Conservation (phyloP, 2,888 invertebrate genomes). For the Coleophora deauratella region DNA sequence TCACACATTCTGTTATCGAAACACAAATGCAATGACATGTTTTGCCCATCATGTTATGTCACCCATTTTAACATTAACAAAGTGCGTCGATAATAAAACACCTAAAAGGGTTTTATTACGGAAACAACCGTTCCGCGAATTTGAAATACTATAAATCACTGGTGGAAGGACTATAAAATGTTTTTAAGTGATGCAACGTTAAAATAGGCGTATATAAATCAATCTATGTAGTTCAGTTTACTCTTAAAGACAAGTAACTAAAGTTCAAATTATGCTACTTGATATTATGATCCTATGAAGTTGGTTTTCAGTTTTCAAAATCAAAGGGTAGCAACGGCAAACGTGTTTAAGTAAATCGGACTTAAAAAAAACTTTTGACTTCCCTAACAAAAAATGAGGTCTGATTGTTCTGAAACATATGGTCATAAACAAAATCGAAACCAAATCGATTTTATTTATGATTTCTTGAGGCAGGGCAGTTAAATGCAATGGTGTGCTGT, state of each 20-base stretch:
- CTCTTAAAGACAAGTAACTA: not conserved
- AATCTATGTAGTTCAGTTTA: not conserved
- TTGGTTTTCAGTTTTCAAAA: conserved; percentile 12
- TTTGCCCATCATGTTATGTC: conserved; percentile 18
- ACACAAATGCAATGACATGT: conserved; percentile 9
- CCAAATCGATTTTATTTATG: conserved; percentile 44
- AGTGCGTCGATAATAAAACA: conserved; percentile 28
- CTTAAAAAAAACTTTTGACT: conserved; percentile 43
- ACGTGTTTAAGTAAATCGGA: conserved; percentile 38
- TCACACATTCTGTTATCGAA: conserved; percentile 16
- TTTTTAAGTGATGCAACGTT: conserved; percentile 36
- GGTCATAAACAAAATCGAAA: conserved; percentile 30
- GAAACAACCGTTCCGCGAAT: conserved; percentile 59
- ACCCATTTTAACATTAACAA: conserved; percentile 28
- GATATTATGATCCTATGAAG: not conserved
- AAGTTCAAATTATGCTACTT: not conserved
- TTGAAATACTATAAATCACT: conserved; percentile 24
- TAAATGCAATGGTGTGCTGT: conserved; percentile 34
- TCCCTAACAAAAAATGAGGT: conserved; percentile 32
- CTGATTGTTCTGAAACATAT: conserved; percentile 35
- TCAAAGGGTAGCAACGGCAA: conserved; percentile 42
- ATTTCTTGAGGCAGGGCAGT: conserved; percentile 19
- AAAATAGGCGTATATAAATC: conserved; percentile 50
- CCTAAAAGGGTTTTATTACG: conserved; percentile 40
- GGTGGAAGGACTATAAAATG: conserved; percentile 36